A percentile compares a stretch with the other conserved stretches of the same genome.
Conservation (phyloP, 1,140 invertebrate genomes). For the Penaeus chinensis region DNA sequence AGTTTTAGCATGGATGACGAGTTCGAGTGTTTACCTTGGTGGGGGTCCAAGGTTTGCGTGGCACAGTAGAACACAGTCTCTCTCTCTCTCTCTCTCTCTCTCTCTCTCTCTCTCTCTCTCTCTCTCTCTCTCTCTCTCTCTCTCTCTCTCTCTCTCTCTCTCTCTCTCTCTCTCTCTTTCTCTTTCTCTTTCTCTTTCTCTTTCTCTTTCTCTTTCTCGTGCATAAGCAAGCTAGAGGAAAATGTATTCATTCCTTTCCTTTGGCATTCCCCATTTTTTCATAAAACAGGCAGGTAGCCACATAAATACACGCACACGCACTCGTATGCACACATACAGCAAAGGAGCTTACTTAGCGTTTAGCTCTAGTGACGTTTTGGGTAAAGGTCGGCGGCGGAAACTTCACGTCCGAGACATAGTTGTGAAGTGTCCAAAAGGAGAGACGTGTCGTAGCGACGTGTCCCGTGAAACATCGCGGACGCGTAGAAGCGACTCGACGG, state of each 20-base stretch:
- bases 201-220: slow-evolving; percentile 16
- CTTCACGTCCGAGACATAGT: no score
- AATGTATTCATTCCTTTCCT: not conserved
- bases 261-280: no score
- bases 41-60: no score
- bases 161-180: not conserved
- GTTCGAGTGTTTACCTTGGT: no score
- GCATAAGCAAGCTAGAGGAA: not conserved
- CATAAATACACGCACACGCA: not conserved
- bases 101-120: slow-evolving; percentile 43
- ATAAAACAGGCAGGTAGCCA: not conserved
- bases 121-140: slow-evolving; percentile 52
- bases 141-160: slow-evolving; percentile 35
- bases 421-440: no score
- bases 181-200: not conserved
- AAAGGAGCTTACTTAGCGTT: no score
- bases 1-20: no score
- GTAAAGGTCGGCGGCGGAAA: no score
- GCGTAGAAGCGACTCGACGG: not conserved
- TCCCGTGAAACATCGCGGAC: not conserved
- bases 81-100: not conserved
- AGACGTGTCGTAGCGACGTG: not conserved
- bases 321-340: not conserved
- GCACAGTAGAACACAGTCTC: no score
- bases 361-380: no score